Conservation (phyloP, 2,888 invertebrate genomes). For the Boloria selene region DNA sequence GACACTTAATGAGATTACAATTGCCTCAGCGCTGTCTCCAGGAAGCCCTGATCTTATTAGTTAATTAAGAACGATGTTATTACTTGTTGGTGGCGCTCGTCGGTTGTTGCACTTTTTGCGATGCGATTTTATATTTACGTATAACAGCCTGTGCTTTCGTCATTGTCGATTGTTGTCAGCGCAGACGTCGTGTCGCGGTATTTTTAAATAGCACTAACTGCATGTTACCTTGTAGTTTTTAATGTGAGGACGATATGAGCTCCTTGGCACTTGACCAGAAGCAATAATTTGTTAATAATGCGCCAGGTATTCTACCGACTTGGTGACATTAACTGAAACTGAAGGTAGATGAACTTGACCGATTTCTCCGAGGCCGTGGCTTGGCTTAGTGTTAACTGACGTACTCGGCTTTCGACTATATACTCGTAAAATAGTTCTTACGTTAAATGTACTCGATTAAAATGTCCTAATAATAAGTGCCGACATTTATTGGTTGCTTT, state of each 20-base stretch:
- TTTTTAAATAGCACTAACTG: neutral
- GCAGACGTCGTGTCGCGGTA: neutral
- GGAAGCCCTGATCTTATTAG: conserved; percentile 28
- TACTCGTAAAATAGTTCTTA: neutral
- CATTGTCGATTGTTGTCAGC: too few species aligned
- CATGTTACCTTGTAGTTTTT: neutral
- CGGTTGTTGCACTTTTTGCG: conserved; percentile 11
- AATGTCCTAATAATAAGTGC: too few species aligned
- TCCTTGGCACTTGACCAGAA: neutral
- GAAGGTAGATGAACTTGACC: conserved; percentile 33
- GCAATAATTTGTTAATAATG: neutral
- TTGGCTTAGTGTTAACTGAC: neutral
- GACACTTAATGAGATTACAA: conserved; percentile 27
- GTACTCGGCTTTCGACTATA: neutral
- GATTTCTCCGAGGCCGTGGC: conserved; percentile 8
- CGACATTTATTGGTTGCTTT: too few species aligned
- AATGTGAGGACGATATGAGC: neutral
- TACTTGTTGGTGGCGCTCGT: conserved; percentile 6
- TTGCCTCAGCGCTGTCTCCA: conserved; percentile 23
- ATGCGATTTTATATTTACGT: neutral
- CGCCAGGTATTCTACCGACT: neutral
- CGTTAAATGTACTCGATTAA: neutral
- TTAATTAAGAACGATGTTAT: conserved; percentile 24
- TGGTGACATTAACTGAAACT: conserved; percentile 9
- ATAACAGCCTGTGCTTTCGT: neutral